Percentiles rank a stretch among this genome's conserved stretches.
These are phyloP conservation scores for Clitarchus hookeri DNA, from an alignment of 2,888 invertebrate genomes.

Conservation along the genomic window DNA sequence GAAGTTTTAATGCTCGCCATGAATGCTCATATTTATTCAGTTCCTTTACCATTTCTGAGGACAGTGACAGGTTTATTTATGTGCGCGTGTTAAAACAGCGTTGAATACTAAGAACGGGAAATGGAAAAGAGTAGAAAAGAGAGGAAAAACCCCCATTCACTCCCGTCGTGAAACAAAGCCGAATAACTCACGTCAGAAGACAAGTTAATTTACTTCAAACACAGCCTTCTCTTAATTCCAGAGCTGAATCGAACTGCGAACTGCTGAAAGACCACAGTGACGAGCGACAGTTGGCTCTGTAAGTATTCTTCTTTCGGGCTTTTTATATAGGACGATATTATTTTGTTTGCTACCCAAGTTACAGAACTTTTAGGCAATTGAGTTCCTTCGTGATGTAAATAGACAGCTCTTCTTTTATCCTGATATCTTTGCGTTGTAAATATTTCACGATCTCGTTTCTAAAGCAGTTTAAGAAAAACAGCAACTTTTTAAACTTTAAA, in stretches of 20 bases:
- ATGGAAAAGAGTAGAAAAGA: not conserved
- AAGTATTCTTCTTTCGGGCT: not conserved
- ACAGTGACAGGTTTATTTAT: not conserved
- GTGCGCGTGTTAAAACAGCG: not conserved
- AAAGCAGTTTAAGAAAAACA: too few species aligned
- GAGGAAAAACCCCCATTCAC: not conserved
- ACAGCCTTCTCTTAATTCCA: not conserved
- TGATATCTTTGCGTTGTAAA: too few species aligned
- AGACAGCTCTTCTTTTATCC: too few species aligned
- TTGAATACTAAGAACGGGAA: constrained; percentile 10
- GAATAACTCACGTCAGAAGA: not conserved
- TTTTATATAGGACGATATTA: too few species aligned
- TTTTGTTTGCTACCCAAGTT: too few species aligned
- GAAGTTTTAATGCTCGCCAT: not conserved
- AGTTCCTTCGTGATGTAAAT: too few species aligned
- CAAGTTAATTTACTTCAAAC: constrained; percentile 14
- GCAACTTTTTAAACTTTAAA: too few species aligned
- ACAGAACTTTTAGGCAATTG: too few species aligned
- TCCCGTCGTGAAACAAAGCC: not conserved
- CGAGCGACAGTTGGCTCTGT: not conserved
- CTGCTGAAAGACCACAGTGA: not conserved
- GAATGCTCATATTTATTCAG: not conserved
- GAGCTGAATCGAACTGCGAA: not conserved
- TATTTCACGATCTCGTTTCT: too few species aligned
- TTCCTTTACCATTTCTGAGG: not conserved